These are phyloP conservation scores for Heterodera schachtii DNA, from an alignment of 1,140 invertebrate species.

Conservation along the genomic window DNA sequence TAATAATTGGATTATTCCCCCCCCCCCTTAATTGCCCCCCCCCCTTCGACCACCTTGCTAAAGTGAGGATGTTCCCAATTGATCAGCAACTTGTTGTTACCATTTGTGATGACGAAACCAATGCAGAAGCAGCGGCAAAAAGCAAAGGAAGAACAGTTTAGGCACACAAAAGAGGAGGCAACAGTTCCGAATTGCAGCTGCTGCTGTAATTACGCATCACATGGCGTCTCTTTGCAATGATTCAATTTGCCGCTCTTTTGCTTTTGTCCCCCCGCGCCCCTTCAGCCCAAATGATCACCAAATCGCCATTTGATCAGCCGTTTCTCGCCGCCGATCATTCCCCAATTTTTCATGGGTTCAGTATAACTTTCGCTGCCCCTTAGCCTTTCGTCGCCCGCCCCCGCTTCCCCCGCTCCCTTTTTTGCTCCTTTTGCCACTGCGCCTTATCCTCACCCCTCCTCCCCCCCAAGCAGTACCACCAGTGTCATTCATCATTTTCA, in stretches of 20 bases:
- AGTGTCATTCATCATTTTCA: not conserved
- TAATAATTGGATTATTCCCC: constrained; percentile 2
- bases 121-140: too few species aligned
- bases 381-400: not conserved
- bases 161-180: too few species aligned
- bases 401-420: too few species aligned
- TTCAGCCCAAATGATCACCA: not conserved
- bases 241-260: not conserved
- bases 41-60: not conserved
- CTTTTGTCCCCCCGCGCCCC: not conserved
- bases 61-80: too few species aligned
- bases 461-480: not conserved
- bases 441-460: too few species aligned
- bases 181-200: too few species aligned
- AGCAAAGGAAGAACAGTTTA: too few species aligned
- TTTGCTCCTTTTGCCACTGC: not conserved
- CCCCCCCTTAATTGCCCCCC: not conserved
- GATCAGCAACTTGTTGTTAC: too few species aligned
- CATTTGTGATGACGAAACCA: too few species aligned
- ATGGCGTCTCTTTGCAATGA: not conserved
- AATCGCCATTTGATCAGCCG: not conserved
- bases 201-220: too few species aligned
- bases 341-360: not conserved
- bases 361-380: not conserved
- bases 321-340: too few species aligned